Evolutionary conservation across 2,797 vertebrate genomes (phyloP), one percentile per base, ranked within the genome.

Genomic region (Nyctalus aviator): DNA sequence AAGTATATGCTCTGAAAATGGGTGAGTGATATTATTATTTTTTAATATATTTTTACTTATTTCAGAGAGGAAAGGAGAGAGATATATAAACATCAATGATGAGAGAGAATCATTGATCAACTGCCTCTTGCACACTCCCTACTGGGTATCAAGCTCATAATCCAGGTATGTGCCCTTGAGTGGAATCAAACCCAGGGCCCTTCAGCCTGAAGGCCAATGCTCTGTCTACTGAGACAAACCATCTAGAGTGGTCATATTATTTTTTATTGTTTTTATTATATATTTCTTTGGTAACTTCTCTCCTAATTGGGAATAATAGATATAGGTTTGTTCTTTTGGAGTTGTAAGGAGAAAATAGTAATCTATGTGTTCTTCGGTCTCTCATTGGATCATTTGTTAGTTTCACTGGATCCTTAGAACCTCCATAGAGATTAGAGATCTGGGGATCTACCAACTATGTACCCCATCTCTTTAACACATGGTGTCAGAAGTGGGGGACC

Each of bases 261-360:
- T n/a, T 76, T 90, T 78, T 85, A 23, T 50, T 50, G 15, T 50
- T 55, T 90, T 73, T 79, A 79, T 59, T 69, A 91, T 69, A 21
- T 68, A 64, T 73, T 95, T 88, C 17, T 87, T 71, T 83, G 41
- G 71, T 76, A 90, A 66, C 5, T 76, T 83, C 5, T 89, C 6
- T 90, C 14, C n/a, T 84, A 15, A 30, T 18, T 82, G 27, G 17
- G 44, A 25, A 68, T 75, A 62, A 59, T 71, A 25, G 3, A 2
- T 48, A 68, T 59, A 4, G 5, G 3, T 88, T 90, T 94, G 27
- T 82, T 90, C 64, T 75, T 90, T 71, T 25, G 14, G 30, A n/a
- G 5, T 37, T 27, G 3, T 75, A 86, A 84, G 35, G 35, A 85
- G 30, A 73, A 96, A 91, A 59, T 6, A 1, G 17, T 57, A 53